Evolutionary conservation across 1,140 invertebrate species (phyloP).

Genomic region (Bradynema listronoti): DNA sequence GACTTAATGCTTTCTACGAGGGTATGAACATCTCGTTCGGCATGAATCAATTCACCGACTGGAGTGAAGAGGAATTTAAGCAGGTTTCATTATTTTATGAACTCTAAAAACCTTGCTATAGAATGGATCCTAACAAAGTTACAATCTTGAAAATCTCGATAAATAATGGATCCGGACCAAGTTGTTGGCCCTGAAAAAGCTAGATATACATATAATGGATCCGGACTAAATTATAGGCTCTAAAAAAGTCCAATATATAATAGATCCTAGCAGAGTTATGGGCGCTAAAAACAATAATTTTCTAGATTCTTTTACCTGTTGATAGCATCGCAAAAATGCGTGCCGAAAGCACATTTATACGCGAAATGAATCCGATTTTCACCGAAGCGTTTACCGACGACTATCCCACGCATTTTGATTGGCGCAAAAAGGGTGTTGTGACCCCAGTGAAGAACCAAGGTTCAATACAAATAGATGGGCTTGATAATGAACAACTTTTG

Average conservation of each 20-base stretch:
- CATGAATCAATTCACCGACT: conserved; percentile 41
- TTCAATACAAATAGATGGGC: too few species aligned
- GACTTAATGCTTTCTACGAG: conserved; percentile 15
- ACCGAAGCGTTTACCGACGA: conserved; percentile 3
- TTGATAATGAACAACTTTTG: too few species aligned
- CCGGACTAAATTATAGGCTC: background rate
- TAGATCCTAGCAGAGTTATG: background rate
- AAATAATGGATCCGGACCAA: background rate
- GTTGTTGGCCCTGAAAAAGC: background rate
- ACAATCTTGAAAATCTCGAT: background rate
- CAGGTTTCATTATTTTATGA: conserved; percentile 10
- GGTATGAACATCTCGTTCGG: conserved; percentile 29
- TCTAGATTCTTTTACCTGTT: conserved; percentile 41
- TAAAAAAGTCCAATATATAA: background rate
- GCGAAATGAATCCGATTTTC: conserved; percentile 18
- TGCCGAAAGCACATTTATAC: conserved; percentile 29
- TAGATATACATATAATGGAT: background rate
- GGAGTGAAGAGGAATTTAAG: conserved; percentile 45
- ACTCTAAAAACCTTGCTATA: conserved; percentile 4
- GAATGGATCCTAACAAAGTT: background rate
- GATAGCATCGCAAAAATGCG: conserved; percentile 27
- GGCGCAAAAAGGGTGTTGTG: conserved; percentile 60
- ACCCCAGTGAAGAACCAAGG: conserved; percentile 61
- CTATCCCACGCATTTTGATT: conserved; percentile 59
- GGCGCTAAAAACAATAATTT: background rate